Percentiles rank a stretch among this genome's conserved stretches.
These are phyloP conservation scores for Sorex maritimensis DNA, from an alignment of 2,797 vertebrate species.

Conservation along the genomic window DNA sequence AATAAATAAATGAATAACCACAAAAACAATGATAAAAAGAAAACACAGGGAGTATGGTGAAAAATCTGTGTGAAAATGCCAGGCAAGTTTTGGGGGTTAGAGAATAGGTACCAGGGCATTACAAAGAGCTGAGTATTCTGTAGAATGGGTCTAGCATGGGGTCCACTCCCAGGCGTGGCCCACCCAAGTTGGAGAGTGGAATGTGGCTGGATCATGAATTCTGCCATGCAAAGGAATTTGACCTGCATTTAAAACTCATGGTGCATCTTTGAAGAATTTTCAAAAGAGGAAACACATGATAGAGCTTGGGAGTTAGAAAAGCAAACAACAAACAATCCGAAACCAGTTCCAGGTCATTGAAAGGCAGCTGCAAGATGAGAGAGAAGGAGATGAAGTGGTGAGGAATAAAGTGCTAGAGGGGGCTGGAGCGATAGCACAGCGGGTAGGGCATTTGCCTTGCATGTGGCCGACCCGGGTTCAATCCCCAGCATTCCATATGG, in stretches of 20 bases:
- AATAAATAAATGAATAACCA: background rate
- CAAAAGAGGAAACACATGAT: background rate
- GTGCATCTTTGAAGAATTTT: background rate
- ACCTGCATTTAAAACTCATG: background rate
- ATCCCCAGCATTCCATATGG: no score
- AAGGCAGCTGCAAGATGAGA: background rate
- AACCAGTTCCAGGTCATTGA: background rate
- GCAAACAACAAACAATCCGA: background rate
- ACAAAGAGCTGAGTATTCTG: rapidly evolving
- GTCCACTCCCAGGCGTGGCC: rapidly evolving
- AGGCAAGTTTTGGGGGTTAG: background rate
- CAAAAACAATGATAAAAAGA: slow-evolving; percentile 60
- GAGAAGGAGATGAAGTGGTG: background rate
- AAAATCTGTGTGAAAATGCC: slow-evolving; percentile 56
- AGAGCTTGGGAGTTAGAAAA: background rate
- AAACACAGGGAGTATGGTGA: slow-evolving; percentile 52
- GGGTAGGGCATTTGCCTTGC: no score
- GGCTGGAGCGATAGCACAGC: no score
- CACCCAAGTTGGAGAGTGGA: background rate
- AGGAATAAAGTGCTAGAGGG: no score
- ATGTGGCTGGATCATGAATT: background rate
- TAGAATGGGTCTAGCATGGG: rapidly evolving
- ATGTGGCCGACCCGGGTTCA: no score
- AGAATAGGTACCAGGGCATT: no score
- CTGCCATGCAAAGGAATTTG: background rate